Conservation (phyloP, 2,888 invertebrate genomes). For the Leptopilina myrica region DNA sequence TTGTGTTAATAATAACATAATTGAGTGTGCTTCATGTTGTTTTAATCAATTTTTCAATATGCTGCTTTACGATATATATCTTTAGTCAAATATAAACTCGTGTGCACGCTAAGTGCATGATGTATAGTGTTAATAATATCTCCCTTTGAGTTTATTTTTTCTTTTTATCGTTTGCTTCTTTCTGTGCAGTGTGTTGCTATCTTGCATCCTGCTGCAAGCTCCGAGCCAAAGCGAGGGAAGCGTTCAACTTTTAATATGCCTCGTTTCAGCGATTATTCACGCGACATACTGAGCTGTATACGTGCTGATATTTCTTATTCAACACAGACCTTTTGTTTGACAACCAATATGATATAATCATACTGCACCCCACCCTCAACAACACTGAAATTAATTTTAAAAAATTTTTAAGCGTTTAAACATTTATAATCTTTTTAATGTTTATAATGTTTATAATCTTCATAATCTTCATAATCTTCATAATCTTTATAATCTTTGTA, state of each 20-base stretch:
- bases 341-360: constrained; percentile 10
- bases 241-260: constrained; percentile 37
- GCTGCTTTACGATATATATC: constrained; percentile 5
- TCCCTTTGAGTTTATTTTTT: constrained; percentile 8
- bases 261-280: constrained; percentile 42
- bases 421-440: too few species aligned
- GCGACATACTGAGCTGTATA: constrained; percentile 21
- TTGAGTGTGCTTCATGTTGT: neutral
- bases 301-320: neutral
- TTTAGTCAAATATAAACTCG: constrained; percentile 22
- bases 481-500: too few species aligned
- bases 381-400: neutral
- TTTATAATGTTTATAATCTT: too few species aligned
- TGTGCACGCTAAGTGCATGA: constrained; percentile 22
- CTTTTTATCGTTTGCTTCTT: neutral
- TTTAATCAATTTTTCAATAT: constrained; percentile 5
- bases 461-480: too few species aligned
- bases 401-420: too few species aligned
- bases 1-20: too few species aligned
- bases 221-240: neutral
- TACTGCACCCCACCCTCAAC: neutral
- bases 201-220: constrained; percentile 16
- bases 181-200: constrained; percentile 7
- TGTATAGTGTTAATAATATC: constrained; percentile 38
- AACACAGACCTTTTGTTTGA: neutral